Evolutionary conservation across 2,113 vertebrate species (phyloP), one percentile per base, ranked within the genome.

Genomic region (Microcebus lehilahytsara): DNA sequence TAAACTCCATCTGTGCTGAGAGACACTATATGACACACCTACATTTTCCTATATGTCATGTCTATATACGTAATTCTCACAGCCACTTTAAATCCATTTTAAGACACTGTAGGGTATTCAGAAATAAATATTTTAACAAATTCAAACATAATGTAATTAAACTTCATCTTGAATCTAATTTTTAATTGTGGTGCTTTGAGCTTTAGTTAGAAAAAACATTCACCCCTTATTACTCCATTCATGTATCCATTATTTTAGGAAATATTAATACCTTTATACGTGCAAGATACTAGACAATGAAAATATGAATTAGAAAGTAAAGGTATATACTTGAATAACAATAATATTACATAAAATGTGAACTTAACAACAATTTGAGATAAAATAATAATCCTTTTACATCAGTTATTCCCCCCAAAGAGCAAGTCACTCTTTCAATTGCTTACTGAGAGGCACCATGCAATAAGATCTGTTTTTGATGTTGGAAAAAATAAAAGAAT

Each of bases 81-180:
- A 40, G 34, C 8, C 46, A 53, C 17, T 25, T 74, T 78, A 67
- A 84, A 85, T 66, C 27, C 17, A 9, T 40, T 89, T 72, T 75
- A 90, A 62, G 40, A 6, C 30, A 78, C 2, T 37, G 4, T 12
- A 34, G 60, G 42, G 1, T 83, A 46, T 62, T 71, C 75, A 93
- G 30, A 95, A 91, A 53, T 60, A 67, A 49, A 90, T 53, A 60
- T 93, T 37, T 78, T 74, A 86, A 93, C n/a, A 83, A n/a, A 74
- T 42, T 85, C 34, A 67, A 71, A 17, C 46, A 67, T 32, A 75
- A 71, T 0, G 9, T 4, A 71, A 87, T 93, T 93, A 91, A 34
- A 75, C 58, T 75, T 80, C 19, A 27, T 40, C 32, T 91, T 49
- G 11, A 42, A 30, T 49, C 49, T 78, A 74, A 37, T 22, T 66